A percentile compares a stretch with the other conserved stretches of the same genome.
phyloP scores from a whole-genome alignment of 2,113 vertebrate species.

The Pelodiscus sinensis region DNA sequence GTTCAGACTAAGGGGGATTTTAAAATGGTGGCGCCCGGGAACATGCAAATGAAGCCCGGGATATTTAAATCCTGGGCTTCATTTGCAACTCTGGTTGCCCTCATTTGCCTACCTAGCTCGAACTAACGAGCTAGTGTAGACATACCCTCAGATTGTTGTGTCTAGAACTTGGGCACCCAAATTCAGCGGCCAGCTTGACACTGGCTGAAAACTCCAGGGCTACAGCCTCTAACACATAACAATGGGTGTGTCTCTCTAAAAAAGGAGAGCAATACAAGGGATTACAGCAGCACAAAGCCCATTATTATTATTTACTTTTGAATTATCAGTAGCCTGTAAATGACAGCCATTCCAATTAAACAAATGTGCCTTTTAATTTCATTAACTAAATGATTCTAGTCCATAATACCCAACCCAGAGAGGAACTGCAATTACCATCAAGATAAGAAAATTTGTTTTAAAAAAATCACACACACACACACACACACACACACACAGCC shows the following conservation, averaged over 20 bases:
- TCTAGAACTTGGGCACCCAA: not conserved
- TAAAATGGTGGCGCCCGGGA: too few relatives aligned
- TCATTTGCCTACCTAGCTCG: too few relatives aligned
- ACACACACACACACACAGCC: conserved; percentile 47
- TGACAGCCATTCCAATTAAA: not conserved
- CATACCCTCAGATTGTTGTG: too few relatives aligned
- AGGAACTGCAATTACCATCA: conserved; percentile 71
- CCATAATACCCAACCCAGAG: not conserved
- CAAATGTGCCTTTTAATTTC: not conserved
- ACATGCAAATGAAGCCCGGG: too few relatives aligned
- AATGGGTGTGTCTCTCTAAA: not conserved
- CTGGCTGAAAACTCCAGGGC: not conserved
- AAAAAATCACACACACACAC: conserved; percentile 66
- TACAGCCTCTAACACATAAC: not conserved
- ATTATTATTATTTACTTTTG: not conserved
- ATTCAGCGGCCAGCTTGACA: not conserved
- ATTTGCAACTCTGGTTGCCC: too few relatives aligned
- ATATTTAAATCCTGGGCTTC: too few relatives aligned
- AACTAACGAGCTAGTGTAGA: too few relatives aligned
- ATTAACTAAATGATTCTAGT: not conserved
- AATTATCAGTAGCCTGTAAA: not conserved
- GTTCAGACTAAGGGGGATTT: too few relatives aligned
- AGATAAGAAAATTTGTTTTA: conserved; percentile 64
- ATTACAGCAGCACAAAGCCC: not conserved
- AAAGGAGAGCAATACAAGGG: not conserved